These are phyloP conservation scores for Aratinga solstitialis DNA, from an alignment of 2,797 vertebrate species.

Conservation along the genomic window DNA sequence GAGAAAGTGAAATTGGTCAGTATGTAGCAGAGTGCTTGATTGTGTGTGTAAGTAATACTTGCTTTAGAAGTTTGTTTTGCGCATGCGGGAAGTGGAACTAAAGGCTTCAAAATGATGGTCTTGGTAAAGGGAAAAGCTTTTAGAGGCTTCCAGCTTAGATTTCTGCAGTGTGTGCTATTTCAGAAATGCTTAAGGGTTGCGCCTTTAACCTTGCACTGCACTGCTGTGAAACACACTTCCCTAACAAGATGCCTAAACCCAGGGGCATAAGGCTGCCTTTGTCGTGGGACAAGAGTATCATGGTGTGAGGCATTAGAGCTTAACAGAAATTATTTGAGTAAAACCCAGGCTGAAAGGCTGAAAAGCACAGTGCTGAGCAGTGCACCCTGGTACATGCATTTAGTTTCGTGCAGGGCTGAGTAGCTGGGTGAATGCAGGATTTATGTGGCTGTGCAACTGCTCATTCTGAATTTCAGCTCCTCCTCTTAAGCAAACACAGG, in stretches of 20 bases:
- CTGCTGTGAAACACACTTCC: background rate
- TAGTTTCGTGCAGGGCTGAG: background rate
- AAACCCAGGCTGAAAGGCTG: background rate
- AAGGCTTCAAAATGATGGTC: background rate
- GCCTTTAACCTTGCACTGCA: background rate
- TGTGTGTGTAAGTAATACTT: background rate
- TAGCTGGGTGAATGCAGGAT: background rate
- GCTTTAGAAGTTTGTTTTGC: background rate
- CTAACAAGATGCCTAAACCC: background rate
- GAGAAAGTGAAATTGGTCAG: background rate
- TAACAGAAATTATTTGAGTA: background rate
- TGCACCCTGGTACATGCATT: rapidly evolving
- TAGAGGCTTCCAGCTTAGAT: background rate
- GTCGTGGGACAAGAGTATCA: background rate
- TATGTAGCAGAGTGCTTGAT: background rate
- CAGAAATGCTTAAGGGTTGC: background rate
- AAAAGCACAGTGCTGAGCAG: background rate
- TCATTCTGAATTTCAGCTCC: background rate
- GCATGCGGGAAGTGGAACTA: background rate
- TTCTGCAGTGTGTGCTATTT: background rate
- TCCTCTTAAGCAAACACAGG: background rate
- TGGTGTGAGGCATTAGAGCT: background rate
- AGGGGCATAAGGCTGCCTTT: background rate
- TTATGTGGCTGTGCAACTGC: background rate
- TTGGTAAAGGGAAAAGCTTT: background rate